Conservation (phyloP, 2,888 invertebrate genomes). For the Drosophila antonietae region DNA sequence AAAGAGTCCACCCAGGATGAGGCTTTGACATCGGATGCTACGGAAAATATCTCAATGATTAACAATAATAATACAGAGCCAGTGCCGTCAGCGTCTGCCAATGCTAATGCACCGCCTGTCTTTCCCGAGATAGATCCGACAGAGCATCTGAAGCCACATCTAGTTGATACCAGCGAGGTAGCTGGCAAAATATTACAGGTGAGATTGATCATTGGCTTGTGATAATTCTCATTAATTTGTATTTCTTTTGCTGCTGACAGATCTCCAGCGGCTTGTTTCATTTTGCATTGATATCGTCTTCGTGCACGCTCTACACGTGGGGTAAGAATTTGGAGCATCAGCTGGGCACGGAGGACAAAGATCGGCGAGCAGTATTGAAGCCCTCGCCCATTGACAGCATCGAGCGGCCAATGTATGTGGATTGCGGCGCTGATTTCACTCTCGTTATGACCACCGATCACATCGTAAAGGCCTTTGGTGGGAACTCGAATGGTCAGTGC, state of each 20-base stretch:
- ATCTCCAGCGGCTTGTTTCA: slow-evolving; percentile 93
- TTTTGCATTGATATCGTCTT: slow-evolving; percentile 89
- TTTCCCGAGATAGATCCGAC: slow-evolving; percentile 74
- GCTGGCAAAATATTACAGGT: slow-evolving; percentile 88
- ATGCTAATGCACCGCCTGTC: slow-evolving; percentile 4
- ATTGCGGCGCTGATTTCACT: slow-evolving; percentile 85
- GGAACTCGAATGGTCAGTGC: slow-evolving; percentile 84
- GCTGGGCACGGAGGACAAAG: slow-evolving; percentile 87
- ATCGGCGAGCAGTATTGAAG: slow-evolving; percentile 80
- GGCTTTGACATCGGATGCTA: slow-evolving; percentile 50
- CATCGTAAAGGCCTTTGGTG: slow-evolving; percentile 84
- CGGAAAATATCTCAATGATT: slow-evolving; percentile 39
- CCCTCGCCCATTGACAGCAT: slow-evolving; percentile 83
- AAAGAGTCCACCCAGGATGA: slow-evolving; percentile 55
- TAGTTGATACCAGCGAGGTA: slow-evolving; percentile 88
- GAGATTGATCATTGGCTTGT: background rate
- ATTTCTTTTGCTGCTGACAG: slow-evolving; percentile 55
- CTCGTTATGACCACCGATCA: slow-evolving; percentile 84
- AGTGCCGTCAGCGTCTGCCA: slow-evolving; percentile 1
- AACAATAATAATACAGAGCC: slow-evolving; percentile 14
- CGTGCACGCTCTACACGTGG: slow-evolving; percentile 92
- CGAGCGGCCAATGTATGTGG: slow-evolving; percentile 83
- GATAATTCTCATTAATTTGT: background rate
- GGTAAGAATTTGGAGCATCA: slow-evolving; percentile 96
- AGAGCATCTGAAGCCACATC: slow-evolving; percentile 87